Evolutionary conservation across 2,888 invertebrate species (phyloP), one percentile per base, ranked within the genome.

Genomic region (Pediacus dermestoides): DNA sequence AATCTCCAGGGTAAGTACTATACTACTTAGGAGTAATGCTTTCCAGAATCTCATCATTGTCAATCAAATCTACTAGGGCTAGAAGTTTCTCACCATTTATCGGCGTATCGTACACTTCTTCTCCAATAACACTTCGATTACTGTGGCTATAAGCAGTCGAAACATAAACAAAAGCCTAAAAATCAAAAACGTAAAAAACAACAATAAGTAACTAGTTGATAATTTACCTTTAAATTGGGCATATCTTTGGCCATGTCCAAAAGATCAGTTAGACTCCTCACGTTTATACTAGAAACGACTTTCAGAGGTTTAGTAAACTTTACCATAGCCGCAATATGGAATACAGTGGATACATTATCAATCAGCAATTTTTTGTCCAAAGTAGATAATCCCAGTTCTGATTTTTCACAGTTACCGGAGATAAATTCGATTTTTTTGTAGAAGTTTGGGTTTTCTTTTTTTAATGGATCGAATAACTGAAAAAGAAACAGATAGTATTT

Each of bases 41-140:
- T 7, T 67, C 58, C 7, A 74, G 48, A 40, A 63, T 62, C 6
- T 63, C 61, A 12, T 71, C 69, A n/a, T n/a, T n/a, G 43, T 68
- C 65, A 13, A 70, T 41, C 3, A 48, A 48, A 3, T 67, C 13
- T 2, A 11, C 28, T 3, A 23, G 3, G 3, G 23, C n/a, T 9
- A 23, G n/a, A 3, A 23, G 8, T 23, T 23, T 23, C 3, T 23
- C 4, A 3, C 9, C 9, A 28, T 10, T 28, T 4, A 28, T 28
- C 3, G n/a, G 28, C 3, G 28, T 11, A 3, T 28, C 28, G n/a
- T 31, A 31, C 6, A 16, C 3, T 8, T 8, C 16, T 9, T 31
- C 31, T 4, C 16, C 31, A 6, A 31, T 18, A 9, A 11, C 10
- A 4, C 2, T 2, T 4, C 31, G 16, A 18, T 31, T 31, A 16